Base-by-base conservation (phyloP, 2,888 invertebrate species). In the Eledone cirrhosa region DNA sequence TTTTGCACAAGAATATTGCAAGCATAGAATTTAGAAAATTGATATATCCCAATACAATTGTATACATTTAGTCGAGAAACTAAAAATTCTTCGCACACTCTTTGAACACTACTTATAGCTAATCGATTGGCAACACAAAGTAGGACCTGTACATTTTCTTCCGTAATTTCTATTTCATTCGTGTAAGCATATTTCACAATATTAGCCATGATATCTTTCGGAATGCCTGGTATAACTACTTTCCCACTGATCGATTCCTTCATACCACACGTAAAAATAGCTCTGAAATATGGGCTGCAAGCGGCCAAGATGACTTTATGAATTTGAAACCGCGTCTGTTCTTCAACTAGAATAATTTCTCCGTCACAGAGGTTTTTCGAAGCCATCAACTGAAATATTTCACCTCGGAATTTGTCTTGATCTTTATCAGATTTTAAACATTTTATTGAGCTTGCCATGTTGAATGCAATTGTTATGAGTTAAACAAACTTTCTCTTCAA, bases 231-330 rank as follows among this genome's bases (percentile, higher is more conserved):
- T 33, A 87, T 85, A 48, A 80, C 79, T 4, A 87, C 82, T 41
- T 83, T 84, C 65, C 80, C 80, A 76, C 84, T 80, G 22, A 81
- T 76, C 2, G 84, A 82, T 80, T 86, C 94, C 85, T 93, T 93
- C 82, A 94, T 91, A 22, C 93, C 93, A 89, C 95, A 95, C 78
- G 95, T 96, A 90, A 96, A 96, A 29, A 96, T 91, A 77, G 95
- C 94, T 90, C 95, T 94, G 92, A 97, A 97, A 92, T 96, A 97
- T 72, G 95, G 94, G 89, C 97, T 97, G 91, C 96, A 96, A 81
- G 96, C 94, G 11, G 89, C 87, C 85, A 89, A 84, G 75, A 90
- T 84, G 59, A 87, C 87, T 75, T 88, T 93, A 91, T 97, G 97
- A 77, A 97, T 95, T 72, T 94, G 94, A 88, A 96, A 95, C 82